Conservation (phyloP, 2,113 vertebrate genomes). For the Colinus virginianus region DNA sequence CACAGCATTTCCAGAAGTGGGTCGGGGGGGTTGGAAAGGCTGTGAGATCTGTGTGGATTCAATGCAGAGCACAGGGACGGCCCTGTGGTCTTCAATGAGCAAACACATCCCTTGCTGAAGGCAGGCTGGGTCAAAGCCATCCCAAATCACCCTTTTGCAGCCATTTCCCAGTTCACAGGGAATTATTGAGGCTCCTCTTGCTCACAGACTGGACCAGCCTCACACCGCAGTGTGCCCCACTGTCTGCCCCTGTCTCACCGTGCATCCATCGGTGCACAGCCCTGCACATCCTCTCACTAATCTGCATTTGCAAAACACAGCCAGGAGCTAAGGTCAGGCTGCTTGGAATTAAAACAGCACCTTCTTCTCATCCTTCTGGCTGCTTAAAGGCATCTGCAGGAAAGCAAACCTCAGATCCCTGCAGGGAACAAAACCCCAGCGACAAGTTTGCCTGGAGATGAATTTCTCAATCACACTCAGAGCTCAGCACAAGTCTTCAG, state of each 20-base stretch:
- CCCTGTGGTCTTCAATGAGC: background rate
- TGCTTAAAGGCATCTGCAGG: background rate
- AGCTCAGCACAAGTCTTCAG: background rate
- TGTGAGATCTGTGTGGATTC: accelerated
- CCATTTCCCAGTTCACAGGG: accelerated
- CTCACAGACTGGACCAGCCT: accelerated
- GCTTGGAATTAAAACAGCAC: background rate
- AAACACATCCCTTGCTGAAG: accelerated
- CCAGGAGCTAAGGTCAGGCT: background rate
- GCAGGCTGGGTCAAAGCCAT: accelerated
- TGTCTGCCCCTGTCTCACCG: background rate
- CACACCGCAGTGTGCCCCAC: background rate
- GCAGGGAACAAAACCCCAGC: background rate
- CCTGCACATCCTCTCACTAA: accelerated
- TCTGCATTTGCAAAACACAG: background rate
- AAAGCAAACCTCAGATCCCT: background rate
- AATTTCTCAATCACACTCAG: background rate
- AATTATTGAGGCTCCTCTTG: background rate
- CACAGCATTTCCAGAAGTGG: background rate
- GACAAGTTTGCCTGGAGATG: background rate
- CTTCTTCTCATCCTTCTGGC: background rate
- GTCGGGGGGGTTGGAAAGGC: background rate
- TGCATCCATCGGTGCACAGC: no score
- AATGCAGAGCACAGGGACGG: background rate
- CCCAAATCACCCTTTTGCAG: background rate